phyloP scores from a whole-genome alignment of 2,797 vertebrate genomes.

The Neosilurus mollespiculum region DNA sequence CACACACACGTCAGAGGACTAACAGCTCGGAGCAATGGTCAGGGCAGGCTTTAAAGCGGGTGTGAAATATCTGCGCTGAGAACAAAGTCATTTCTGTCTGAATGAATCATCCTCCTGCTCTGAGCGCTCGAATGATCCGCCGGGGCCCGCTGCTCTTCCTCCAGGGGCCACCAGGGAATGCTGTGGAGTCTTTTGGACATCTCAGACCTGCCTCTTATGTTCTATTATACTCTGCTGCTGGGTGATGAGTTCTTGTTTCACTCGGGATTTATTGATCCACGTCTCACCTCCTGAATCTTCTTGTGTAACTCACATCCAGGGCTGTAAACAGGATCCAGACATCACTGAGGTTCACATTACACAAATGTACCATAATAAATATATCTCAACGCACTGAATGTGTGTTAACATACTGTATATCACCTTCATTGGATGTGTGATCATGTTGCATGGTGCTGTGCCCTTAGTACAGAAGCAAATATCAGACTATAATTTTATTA shows the following conservation, averaged over 20 bases:
- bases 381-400: neutral
- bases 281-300: neutral
- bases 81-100: slow-evolving; percentile 51
- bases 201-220: slow-evolving; percentile 30
- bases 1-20: slow-evolving; percentile 39
- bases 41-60: slow-evolving; percentile 47
- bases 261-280: neutral
- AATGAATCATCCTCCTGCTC: slow-evolving; percentile 42
- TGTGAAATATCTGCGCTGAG: slow-evolving; percentile 51
- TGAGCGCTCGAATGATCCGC: neutral
- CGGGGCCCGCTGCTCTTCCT: slow-evolving; percentile 54
- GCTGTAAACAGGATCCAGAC: neutral
- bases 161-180: slow-evolving; percentile 69
- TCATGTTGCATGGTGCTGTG: no score
- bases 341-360: neutral
- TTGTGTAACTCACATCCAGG: neutral
- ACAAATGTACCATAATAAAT: no score
- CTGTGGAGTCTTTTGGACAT: slow-evolving; percentile 64
- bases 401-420: no score
- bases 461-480: neutral
- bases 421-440: neutral
- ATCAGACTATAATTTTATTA: neutral
- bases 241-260: neutral
- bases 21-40: slow-evolving; percentile 34
- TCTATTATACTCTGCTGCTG: neutral